Conservation (phyloP, 1,140 invertebrate genomes). For the Archegozetes longisetosus region DNA sequence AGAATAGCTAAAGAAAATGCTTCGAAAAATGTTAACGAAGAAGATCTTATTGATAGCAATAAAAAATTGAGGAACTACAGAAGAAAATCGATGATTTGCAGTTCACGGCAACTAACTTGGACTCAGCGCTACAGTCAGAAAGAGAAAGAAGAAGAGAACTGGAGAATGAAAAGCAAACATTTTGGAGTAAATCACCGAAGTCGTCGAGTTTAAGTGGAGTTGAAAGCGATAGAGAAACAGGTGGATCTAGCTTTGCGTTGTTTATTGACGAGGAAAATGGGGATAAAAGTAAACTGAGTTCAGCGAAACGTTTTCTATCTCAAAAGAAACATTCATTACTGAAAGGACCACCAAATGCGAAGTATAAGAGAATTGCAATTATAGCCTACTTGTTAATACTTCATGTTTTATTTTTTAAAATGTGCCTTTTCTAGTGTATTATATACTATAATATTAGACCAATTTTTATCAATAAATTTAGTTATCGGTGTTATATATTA, state of each 20-base stretch:
- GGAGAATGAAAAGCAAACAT: neutral
- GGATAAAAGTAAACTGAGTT: neutral
- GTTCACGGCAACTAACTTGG: neutral
- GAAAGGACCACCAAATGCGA: neutral
- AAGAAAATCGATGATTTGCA: neutral
- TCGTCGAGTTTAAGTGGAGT: neutral
- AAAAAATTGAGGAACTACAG: neutral
- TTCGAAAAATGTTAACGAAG: neutral
- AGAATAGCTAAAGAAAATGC: constrained; percentile 1
- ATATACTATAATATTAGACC: too few species aligned
- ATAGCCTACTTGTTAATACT: neutral
- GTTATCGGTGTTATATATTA: too few species aligned
- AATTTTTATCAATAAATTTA: too few species aligned
- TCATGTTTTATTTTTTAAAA: neutral
- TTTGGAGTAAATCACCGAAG: neutral
- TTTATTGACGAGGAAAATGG: neutral
- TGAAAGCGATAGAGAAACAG: neutral
- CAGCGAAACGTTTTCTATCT: neutral
- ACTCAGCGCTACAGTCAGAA: neutral
- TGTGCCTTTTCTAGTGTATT: neutral
- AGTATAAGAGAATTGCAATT: neutral
- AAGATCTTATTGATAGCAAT: neutral
- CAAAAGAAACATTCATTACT: neutral
- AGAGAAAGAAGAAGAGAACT: neutral
- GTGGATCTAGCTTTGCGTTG: neutral